Conservation (phyloP, 2,888 invertebrate genomes). For the Holacanthella duospinosa region DNA sequence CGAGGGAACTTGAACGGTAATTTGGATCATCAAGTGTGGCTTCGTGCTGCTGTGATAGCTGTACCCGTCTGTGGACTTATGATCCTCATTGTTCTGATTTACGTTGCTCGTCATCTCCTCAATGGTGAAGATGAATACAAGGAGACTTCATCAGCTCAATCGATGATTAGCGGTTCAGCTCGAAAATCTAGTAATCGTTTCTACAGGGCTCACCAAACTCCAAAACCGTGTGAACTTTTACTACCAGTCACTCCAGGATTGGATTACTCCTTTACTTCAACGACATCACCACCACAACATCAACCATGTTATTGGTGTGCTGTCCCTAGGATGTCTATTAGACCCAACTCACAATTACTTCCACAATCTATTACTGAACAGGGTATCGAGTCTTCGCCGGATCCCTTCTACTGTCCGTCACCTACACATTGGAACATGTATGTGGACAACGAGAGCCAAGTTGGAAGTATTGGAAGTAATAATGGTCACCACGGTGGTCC, state of each 20-base stretch:
- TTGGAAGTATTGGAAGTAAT: not conserved
- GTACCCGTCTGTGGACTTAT: conserved; percentile 28
- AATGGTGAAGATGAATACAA: conserved; percentile 23
- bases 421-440: not conserved
- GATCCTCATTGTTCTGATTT: conserved; percentile 24
- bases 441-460: not conserved
- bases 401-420: not conserved
- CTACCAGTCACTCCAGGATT: not conserved
- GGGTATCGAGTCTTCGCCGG: not conserved
- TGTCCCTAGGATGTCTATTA: no score
- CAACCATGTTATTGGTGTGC: not conserved
- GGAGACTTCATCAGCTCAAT: conserved; percentile 7
- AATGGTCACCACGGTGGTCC: not conserved
- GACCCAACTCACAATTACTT: not conserved
- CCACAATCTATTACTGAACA: not conserved
- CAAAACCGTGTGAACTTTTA: not conserved
- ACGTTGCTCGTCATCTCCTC: conserved; percentile 22
- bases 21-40: conserved; percentile 25
- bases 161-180: no score
- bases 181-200: not conserved
- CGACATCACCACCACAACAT: not conserved
- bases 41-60: conserved; percentile 26
- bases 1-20: not conserved
- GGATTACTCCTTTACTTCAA: no score
- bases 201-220: not conserved